Base-by-base conservation (phyloP, 1,140 invertebrate species). In the Caenorhabditis briggsae region DNA sequence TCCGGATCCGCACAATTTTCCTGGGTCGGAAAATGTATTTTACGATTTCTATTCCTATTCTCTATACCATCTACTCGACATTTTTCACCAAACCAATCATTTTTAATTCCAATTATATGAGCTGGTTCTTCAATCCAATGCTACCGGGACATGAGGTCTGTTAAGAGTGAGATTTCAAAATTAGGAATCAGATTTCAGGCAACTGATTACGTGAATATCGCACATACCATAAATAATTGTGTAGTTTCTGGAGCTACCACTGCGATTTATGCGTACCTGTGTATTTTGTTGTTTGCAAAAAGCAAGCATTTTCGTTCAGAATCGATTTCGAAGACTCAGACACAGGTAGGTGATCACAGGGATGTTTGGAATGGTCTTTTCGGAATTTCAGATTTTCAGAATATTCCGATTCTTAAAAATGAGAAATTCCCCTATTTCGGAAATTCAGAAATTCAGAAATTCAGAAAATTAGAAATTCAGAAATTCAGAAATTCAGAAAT, bases 41-140 rank as follows among this genome's bases (percentile, higher is more conserved):
- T 7, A 78, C 65, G 20, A 82, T 86, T 16, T 16, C 65, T 0
- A 48, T 87, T 7, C 86, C 87, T 6, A 16, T 87, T 5, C 0
- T 87, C 7, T 88, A 88, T 61, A 64, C 58, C 0, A 9, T 88
- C 18, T 85, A 86, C 53, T 82, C 88, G 2, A 8, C 55, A 0
- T 55, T 88, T 23, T 83, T 86, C 46, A 85, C 85, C 41, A 58
- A 88, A 50, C 85, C 87, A 46, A 41, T 88, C 2, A 25, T 87
- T 16, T 88, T 88, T 78, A 86, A 56, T 56, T 88, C 87, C 14
- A 25, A 59, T 12, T 59, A 64, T 18, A 65, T 53, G 18, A 86
- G 65, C n/a, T 87, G 84, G 87, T 88, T 88, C 85, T 88, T 86
- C 61, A 70, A 87, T 23, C 87, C 87, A 41, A 89, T 86, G 41